Evolutionary conservation across 2,888 invertebrate genomes (phyloP), one percentile per base, ranked within the genome.

Genomic region (Ochropleura leucogaster): DNA sequence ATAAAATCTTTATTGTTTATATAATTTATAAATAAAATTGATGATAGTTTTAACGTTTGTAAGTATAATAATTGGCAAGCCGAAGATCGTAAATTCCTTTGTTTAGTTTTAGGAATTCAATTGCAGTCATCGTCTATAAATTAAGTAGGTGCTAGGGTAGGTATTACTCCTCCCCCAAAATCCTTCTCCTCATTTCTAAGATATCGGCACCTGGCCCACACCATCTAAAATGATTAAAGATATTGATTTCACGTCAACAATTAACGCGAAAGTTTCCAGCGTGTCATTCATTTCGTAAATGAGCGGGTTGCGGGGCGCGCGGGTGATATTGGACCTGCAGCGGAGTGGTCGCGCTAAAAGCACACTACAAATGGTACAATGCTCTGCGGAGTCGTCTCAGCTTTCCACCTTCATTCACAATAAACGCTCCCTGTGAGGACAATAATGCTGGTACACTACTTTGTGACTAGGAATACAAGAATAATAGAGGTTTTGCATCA

Each of bases 241-340:
- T 73, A 82, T 76, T 75, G 74, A 72, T 80, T 82, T 75, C 70
- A 78, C 75, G 68, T 72, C 77, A 84, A 85, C 84, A 88, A 88
- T 90, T 85, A 86, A 74, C 66, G 72, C 18, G 77, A 85, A 85
- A 83, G 84, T 83, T 86, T 85, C 75, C 76, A 73, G 67, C 74
- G 51, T 68, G 84, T 89, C 85, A 89, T 84, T 89, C 84, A 89
- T 89, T 90, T 84, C 74, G 76, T 82, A 89, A 90, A 89, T 89
- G 90, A 86, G 76, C 71, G 84, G 79, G 68, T 46, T 12, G 80
- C 12, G 20, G 53, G 42, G 30, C 2, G 44, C 18, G 18, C 40
- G 68, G 84, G 57, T 68, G 84, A 80, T 82, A 87, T 87, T 80
- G 81, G 79, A 82, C 74, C 69, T 74, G 74, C 80, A 64, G 82